Percentiles rank a stretch among this genome's conserved stretches.
Evolutionary conservation across 2,113 vertebrate species (phyloP).

Genomic region (Scomber japonicus): DNA sequence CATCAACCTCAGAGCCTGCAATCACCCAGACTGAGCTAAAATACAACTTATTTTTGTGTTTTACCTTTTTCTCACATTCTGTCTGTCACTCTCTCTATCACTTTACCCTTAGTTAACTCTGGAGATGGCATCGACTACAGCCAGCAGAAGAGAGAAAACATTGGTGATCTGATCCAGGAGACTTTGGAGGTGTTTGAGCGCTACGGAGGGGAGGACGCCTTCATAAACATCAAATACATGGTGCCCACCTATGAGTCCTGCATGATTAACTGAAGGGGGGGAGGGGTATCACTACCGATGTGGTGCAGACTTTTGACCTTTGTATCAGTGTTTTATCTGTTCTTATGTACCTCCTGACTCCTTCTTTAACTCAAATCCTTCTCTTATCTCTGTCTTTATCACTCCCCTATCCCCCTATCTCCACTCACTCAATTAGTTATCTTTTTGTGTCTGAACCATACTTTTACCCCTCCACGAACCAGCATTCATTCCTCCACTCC

Average conservation of each 20-base stretch:
- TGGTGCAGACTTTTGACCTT: slow-evolving; percentile 19
- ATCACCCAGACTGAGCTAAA: slow-evolving; percentile 7
- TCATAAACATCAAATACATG: slow-evolving; percentile 98
- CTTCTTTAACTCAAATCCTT: neutral
- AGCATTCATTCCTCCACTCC: neutral
- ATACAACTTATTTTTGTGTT: neutral
- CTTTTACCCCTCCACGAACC: neutral
- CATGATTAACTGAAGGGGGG: slow-evolving; percentile 80
- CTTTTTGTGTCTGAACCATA: neutral
- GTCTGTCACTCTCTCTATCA: no score
- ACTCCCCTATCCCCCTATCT: neutral
- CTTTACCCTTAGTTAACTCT: slow-evolving; percentile 86
- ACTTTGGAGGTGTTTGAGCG: slow-evolving; percentile 93
- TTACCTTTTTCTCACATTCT: no score
- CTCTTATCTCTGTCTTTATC: slow-evolving; percentile 14
- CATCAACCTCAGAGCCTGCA: slow-evolving; percentile 11
- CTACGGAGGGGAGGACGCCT: slow-evolving; percentile 90
- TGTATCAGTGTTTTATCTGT: neutral
- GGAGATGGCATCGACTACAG: slow-evolving; percentile 93
- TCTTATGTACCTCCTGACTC: neutral
- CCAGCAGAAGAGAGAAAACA: slow-evolving; percentile 92
- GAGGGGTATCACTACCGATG: neutral
- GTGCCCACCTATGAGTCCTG: slow-evolving; percentile 95
- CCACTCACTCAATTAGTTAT: neutral
- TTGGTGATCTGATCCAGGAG: slow-evolving; percentile 94